These are phyloP conservation scores for Monopterus albus DNA, from an alignment of 2,113 vertebrate species.

Conservation along the genomic window DNA sequence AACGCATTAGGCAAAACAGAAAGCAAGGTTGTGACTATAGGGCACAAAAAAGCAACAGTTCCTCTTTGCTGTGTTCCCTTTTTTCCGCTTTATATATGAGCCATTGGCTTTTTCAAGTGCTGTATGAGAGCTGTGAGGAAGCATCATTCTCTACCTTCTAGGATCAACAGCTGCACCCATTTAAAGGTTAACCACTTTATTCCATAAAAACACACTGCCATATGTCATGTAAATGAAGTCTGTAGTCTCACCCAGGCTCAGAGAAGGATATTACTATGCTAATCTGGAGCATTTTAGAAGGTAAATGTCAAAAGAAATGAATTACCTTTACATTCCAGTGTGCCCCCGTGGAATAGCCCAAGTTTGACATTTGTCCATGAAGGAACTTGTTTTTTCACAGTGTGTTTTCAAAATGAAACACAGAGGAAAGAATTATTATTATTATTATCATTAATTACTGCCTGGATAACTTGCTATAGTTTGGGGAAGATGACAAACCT, in stretches of 20 bases:
- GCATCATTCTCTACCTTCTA: slow-evolving; percentile 54
- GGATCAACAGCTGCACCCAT: slow-evolving; percentile 70
- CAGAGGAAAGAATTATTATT: slow-evolving; percentile 3
- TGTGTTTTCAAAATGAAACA: slow-evolving; percentile 26
- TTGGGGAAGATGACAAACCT: not conserved
- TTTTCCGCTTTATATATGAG: slow-evolving; percentile 10
- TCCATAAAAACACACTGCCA: slow-evolving; percentile 62
- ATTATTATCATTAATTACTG: not conserved
- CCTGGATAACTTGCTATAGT: not conserved
- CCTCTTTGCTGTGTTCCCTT: not conserved
- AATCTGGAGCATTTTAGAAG: slow-evolving; percentile 78
- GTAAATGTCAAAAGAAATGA: slow-evolving; percentile 82
- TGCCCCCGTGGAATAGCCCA: slow-evolving; percentile 52
- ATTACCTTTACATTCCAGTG: slow-evolving; percentile 70
- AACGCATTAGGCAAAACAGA: slow-evolving; percentile 27
- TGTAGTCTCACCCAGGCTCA: slow-evolving; percentile 49
- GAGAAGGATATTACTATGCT: slow-evolving; percentile 79
- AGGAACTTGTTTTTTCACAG: slow-evolving; percentile 33
- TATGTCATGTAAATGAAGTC: slow-evolving; percentile 77
- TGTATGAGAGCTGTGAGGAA: slow-evolving; percentile 36
- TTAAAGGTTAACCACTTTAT: slow-evolving; percentile 81
- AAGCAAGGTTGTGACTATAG: slow-evolving; percentile 7
- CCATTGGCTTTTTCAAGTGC: slow-evolving; percentile 22
- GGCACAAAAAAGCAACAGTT: slow-evolving; percentile 10
- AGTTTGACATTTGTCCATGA: slow-evolving; percentile 73